Evolutionary conservation across 2,113 vertebrate species (phyloP).

Genomic region (Hucho hucho): DNA sequence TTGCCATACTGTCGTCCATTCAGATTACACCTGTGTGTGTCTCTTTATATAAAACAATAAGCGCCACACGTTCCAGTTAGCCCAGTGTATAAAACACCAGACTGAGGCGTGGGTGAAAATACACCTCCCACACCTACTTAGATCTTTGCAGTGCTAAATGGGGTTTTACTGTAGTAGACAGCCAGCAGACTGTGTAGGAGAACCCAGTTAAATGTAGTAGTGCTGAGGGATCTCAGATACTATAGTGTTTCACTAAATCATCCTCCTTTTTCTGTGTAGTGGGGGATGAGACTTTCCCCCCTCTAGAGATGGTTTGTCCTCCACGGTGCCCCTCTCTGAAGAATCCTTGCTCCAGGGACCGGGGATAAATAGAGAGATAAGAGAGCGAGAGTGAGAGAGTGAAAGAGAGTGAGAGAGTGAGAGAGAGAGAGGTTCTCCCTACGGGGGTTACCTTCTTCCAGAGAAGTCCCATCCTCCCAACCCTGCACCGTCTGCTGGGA

Average conservation of each 20-base stretch:
- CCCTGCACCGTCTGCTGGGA: conserved; percentile 27
- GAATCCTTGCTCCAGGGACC: conserved; percentile 20
- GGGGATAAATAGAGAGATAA: conserved; percentile 27
- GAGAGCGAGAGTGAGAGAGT: not conserved
- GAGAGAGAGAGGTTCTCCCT: conserved; percentile 1
- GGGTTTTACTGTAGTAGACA: not conserved
- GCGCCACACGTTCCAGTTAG: too few relatives aligned
- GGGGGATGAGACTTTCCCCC: not conserved
- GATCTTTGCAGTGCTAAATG: not conserved
- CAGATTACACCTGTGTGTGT: not conserved
- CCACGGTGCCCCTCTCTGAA: not conserved
- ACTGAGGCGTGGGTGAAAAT: not conserved
- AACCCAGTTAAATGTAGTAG: not conserved
- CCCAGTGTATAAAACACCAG: not conserved
- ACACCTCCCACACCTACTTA: not conserved
- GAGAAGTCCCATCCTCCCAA: conserved; percentile 23
- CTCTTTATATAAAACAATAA: not conserved
- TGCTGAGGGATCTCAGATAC: not conserved
- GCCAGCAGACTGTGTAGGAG: not conserved
- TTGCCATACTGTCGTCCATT: not conserved
- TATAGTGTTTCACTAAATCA: not conserved
- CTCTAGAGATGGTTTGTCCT: not conserved
- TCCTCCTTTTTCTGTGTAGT: not conserved
- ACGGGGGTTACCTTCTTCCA: conserved; percentile 26
- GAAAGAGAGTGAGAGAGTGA: too few relatives aligned